These are phyloP conservation scores for Platichthys flesus DNA, from an alignment of 2,113 vertebrate genomes.

Conservation along the genomic window DNA sequence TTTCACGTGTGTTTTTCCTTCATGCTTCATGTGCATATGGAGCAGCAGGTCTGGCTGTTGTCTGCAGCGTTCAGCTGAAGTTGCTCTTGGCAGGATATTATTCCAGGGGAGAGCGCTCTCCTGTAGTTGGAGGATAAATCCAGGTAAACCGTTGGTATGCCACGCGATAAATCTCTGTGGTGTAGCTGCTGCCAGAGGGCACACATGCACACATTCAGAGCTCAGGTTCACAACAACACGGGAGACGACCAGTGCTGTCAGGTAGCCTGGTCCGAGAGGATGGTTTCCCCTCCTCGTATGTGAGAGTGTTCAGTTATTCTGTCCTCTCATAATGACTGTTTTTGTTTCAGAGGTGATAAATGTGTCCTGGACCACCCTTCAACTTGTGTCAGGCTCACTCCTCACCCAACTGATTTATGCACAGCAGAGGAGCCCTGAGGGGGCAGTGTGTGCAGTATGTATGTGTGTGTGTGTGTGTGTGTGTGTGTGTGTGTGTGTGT, in stretches of 20 bases:
- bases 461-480: conserved; percentile 1
- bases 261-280: conserved; percentile 29
- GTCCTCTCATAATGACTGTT: conserved; percentile 54
- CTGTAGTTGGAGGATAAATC: conserved; percentile 75
- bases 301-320: conserved; percentile 51
- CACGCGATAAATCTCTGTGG: conserved; percentile 69
- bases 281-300: conserved; percentile 13
- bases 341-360: conserved; percentile 60
- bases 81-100: conserved; percentile 80
- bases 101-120: conserved; percentile 67
- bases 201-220: conserved; percentile 50
- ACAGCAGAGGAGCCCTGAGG: conserved; percentile 32
- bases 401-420: conserved; percentile 48
- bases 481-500: conserved; percentile 1
- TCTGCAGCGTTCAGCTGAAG: conserved; percentile 70
- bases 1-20: conserved; percentile 41
- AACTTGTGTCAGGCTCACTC: conserved; percentile 48
- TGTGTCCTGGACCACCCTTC: conserved; percentile 53
- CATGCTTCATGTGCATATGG: conserved; percentile 20
- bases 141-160: conserved; percentile 80
- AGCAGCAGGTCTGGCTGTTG: conserved; percentile 45
- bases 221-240: conserved; percentile 42
- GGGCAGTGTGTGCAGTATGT: conserved; percentile 9
- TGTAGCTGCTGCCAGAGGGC: conserved; percentile 68
- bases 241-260: conserved; percentile 26